phyloP scores from a whole-genome alignment of 2,888 invertebrate genomes.

The Drosophila prolongata region DNA sequence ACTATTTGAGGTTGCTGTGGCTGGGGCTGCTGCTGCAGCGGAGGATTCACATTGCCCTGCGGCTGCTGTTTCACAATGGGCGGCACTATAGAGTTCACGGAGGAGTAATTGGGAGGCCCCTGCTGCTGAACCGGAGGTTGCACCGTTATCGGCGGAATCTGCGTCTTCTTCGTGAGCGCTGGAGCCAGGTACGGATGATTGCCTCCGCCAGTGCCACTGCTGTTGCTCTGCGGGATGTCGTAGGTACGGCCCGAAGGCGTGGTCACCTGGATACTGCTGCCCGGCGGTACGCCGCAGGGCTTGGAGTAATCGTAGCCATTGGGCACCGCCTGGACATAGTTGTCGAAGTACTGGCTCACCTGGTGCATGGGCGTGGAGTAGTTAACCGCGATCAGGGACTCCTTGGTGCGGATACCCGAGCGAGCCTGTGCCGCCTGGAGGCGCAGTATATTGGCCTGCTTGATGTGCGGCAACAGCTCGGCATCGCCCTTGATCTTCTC shows the following conservation, averaged over 20 bases:
- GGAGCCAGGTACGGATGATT: constrained; percentile 82
- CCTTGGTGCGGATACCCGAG: constrained; percentile 51
- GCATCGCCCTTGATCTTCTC: constrained; percentile 83
- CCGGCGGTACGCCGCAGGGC: constrained; percentile 56
- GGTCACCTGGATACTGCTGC: constrained; percentile 74
- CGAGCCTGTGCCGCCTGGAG: constrained; percentile 56
- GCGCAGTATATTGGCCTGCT: constrained; percentile 66
- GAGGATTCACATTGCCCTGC: constrained; percentile 6
- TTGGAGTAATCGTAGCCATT: constrained; percentile 78
- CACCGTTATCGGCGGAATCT: constrained; percentile 48
- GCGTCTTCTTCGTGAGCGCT: constrained; percentile 70
- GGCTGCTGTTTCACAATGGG: constrained; percentile 35
- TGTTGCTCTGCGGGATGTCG: constrained; percentile 78
- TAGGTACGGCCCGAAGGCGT: constrained; percentile 80
- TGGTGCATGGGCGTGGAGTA: constrained; percentile 76
- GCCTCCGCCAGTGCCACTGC: constrained; percentile 67
- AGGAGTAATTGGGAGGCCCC: constrained; percentile 51
- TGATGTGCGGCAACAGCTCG: constrained; percentile 76
- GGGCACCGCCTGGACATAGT: constrained; percentile 69
- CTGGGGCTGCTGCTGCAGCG: constrained; percentile 20
- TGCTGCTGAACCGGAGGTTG: constrained; percentile 43
- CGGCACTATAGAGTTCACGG: constrained; percentile 62
- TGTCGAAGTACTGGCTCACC: constrained; percentile 75
- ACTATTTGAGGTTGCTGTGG: constrained; percentile 21
- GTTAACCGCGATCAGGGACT: constrained; percentile 73